Evolutionary conservation across 37 sponge, comb jelly and placozoan species (phyloP), one percentile per base, ranked within the genome.

Genomic region (Agelas oroides): DNA sequence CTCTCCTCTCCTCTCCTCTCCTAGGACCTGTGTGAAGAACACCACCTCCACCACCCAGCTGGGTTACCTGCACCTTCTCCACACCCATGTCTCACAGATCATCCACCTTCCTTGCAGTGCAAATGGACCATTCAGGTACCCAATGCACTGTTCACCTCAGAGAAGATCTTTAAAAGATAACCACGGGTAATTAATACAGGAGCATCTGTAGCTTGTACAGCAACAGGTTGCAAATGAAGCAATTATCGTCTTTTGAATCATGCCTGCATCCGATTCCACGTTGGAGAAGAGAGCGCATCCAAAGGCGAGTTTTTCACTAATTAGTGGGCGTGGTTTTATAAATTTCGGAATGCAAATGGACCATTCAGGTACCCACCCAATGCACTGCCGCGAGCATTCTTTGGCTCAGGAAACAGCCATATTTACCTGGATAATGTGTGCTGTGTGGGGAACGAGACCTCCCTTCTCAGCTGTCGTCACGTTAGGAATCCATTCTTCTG

Each of bases 111-210:
- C 90, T 32, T 89, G 90, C 75, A 37, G 55, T 24, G 73, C 79
- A n/a, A 34, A 84, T 57, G 90, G 90, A 63, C 90, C 90, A 34
- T 54, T 89, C 79, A 83, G 72, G 89, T 88, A 62, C n/a, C n/a
- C n/a, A n/a, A n/a, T n/a, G 17, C 21, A 16, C 23, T 34, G n/a
- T n/a, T n/a, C n/a, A n/a, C n/a, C n/a, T n/a, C n/a, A n/a, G 27
- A 34, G 66, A 30, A 28, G 6, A 5, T 62, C 6, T 62, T 25
- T 23, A 16, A 34, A 24, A 34, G 64, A 11, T 30, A 30, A 65
- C n/a, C n/a, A n/a, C n/a, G n/a, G n/a, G n/a, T n/a, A n/a, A n/a
- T n/a, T n/a, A n/a, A n/a, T n/a, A n/a, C n/a, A n/a, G n/a, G n/a
- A n/a, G n/a, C n/a, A n/a, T n/a, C n/a, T n/a, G n/a, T n/a, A n/a